Evolutionary conservation across 1,140 invertebrate genomes (phyloP).

Genomic region (Panagrolaimus sp.): DNA sequence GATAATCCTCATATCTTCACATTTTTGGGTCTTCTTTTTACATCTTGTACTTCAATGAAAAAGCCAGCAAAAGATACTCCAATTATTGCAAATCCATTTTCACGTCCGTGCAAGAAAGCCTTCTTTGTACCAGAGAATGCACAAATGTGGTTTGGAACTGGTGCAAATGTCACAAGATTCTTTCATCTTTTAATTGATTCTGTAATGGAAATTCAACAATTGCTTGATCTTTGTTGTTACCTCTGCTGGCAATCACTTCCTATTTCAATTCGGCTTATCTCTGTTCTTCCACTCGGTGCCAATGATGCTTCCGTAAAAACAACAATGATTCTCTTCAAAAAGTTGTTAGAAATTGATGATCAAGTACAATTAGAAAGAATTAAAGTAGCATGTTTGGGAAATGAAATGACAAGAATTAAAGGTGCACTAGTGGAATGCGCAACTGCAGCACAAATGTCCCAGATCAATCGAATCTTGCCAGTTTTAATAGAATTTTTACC

Average conservation of each 20-base stretch:
- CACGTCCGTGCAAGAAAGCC: neutral
- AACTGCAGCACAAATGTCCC: neutral
- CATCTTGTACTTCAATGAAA: constrained; percentile 4
- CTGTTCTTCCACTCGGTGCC: neutral
- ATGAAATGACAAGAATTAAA: neutral
- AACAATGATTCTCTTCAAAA: neutral
- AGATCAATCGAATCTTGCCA: neutral
- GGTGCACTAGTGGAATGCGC: neutral
- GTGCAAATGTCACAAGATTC: neutral
- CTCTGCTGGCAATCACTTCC: neutral
- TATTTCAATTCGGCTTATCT: neutral
- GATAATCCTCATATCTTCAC: neutral
- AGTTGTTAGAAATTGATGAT: neutral
- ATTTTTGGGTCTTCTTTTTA: neutral
- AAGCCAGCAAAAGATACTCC: neutral
- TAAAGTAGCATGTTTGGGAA: neutral
- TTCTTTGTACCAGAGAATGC: constrained; percentile 9
- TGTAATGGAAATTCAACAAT: neutral
- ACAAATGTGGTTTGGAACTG: neutral
- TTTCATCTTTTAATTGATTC: neutral
- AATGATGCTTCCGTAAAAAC: neutral
- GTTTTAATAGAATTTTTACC: neutral
- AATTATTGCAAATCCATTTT: neutral
- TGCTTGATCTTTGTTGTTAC: neutral
- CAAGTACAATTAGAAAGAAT: neutral